A percentile compares a stretch with the other conserved stretches of the same genome.
These are phyloP conservation scores for Zaprionus vittiger DNA, from an alignment of 1,140 invertebrate genomes.

Conservation along the genomic window DNA sequence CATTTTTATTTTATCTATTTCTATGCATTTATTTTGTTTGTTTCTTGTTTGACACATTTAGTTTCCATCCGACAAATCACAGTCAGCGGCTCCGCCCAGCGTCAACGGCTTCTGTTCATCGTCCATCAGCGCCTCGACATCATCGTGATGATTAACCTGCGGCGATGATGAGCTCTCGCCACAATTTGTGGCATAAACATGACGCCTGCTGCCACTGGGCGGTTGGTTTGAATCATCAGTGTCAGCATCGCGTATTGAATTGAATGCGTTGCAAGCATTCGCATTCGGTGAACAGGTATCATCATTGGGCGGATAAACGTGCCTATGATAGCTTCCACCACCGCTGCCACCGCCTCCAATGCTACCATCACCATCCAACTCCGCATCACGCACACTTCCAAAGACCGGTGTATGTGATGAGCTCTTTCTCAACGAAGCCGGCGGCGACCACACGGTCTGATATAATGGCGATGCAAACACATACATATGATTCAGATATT, in stretches of 20 bases:
- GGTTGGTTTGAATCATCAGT: slow-evolving; percentile 80
- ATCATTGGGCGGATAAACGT: slow-evolving; percentile 82
- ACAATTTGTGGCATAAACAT: slow-evolving; percentile 83
- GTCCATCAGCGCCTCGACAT: slow-evolving; percentile 70
- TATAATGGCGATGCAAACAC: slow-evolving; percentile 83
- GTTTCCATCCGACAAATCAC: slow-evolving; percentile 74
- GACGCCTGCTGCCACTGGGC: slow-evolving; percentile 61
- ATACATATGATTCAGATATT: slow-evolving; percentile 82
- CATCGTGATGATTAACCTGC: slow-evolving; percentile 78
- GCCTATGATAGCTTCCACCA: slow-evolving; percentile 73
- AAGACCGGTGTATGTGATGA: slow-evolving; percentile 82
- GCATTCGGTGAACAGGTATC: slow-evolving; percentile 81
- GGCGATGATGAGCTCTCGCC: slow-evolving; percentile 80
- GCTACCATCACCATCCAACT: slow-evolving; percentile 75
- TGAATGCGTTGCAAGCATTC: slow-evolving; percentile 77
- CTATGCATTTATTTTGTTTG: slow-evolving; percentile 27
- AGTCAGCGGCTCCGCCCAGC: slow-evolving; percentile 53
- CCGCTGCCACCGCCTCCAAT: slow-evolving; percentile 66
- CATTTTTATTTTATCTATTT: slow-evolving; percentile 35
- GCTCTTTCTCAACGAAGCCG: slow-evolving; percentile 77
- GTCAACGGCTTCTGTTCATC: slow-evolving; percentile 66
- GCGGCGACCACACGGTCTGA: slow-evolving; percentile 83
- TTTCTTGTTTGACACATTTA: slow-evolving; percentile 64
- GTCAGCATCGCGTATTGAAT: slow-evolving; percentile 82
- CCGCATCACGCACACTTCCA: slow-evolving; percentile 80